Evolutionary conservation across 2,113 vertebrate species (phyloP).

Genomic region (Seriola rivoliana): DNA sequence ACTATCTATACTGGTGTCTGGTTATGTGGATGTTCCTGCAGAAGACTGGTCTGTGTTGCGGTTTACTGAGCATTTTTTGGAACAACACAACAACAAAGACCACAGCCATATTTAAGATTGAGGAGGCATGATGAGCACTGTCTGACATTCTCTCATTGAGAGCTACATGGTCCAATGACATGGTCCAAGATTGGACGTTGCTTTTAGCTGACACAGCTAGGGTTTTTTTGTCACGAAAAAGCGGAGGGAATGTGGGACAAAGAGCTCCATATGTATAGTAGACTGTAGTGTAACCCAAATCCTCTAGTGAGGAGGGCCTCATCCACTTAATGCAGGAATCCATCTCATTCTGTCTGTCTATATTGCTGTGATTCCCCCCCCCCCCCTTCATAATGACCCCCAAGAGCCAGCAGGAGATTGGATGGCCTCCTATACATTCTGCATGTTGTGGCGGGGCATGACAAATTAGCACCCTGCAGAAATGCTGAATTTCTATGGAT

Average conservation of each 20-base stretch:
- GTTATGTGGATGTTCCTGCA: neutral
- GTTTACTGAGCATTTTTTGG: neutral
- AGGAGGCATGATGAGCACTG: slow-evolving; percentile 18
- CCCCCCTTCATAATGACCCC: slow-evolving; percentile 73
- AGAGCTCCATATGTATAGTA: slow-evolving; percentile 72
- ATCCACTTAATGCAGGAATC: slow-evolving; percentile 84
- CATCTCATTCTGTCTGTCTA: slow-evolving; percentile 76
- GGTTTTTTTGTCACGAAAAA: slow-evolving; percentile 51
- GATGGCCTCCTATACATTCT: slow-evolving; percentile 65
- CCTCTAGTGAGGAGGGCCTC: slow-evolving; percentile 75
- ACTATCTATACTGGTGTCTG: neutral
- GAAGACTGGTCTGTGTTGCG: neutral
- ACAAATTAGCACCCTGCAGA: slow-evolving; percentile 83
- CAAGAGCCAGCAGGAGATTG: slow-evolving; percentile 67
- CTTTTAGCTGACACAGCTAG: slow-evolving; percentile 42
- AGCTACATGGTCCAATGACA: slow-evolving; percentile 13
- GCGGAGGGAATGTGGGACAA: slow-evolving; percentile 68
- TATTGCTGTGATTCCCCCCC: slow-evolving; percentile 66
- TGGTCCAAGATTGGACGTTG: slow-evolving; percentile 15
- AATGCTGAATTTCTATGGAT: slow-evolving; percentile 75
- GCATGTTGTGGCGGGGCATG: slow-evolving; percentile 77
- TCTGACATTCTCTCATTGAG: slow-evolving; percentile 20
- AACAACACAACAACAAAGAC: slow-evolving; percentile 3
- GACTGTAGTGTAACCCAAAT: slow-evolving; percentile 76
- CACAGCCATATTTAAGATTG: slow-evolving; percentile 12